Evolutionary conservation across 2,797 vertebrate species (phyloP), one percentile per base, ranked within the genome.

Genomic region (Phalanger gymnotis): DNA sequence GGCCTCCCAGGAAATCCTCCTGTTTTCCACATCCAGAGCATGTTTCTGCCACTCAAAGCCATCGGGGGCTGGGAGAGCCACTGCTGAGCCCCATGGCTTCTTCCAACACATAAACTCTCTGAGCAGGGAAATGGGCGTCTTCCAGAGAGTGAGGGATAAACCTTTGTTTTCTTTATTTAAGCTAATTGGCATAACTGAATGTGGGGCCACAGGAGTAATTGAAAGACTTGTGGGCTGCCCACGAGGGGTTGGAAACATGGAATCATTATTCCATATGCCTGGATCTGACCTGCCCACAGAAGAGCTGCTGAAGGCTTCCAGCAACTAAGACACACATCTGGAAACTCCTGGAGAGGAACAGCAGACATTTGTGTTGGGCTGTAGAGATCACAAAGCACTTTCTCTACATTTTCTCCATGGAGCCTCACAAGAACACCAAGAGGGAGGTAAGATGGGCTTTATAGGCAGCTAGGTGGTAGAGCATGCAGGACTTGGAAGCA

Each of bases 31-130:
- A 90, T 92, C 92, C 73, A 93, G 93, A 95, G 94, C 93, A 90
- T 96, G 95, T 96, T 0, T 30, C 96, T 97, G 97, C 95, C 97
- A 95, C 96, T 97, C 97, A 98, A 94, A 97, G 94, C 93, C 96
- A 95, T 96, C 73, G 81, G 95, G 94, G 94, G 96, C 93, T 54
- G n/a, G 91, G 91, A 73, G 90, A 66, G 89, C 81, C 66, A 96
- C 97, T 2, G 5, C 91, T 16, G 94, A 93, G 92, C 92, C 93
- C 54, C 30, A 0, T 54, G 90, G 56, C 54, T 25, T 94, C 87
- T 40, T 73, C 96, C 90, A 94, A 94, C 96, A 95, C 95, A 93
- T 91, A 57, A 22, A 61, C 95, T 96, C 95, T 96, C 90, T 22
- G 81, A 96, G 96, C 93, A 96, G 89, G 94, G 90, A 92, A 94